These are phyloP conservation scores for Serrognathus titanus DNA, from an alignment of 2,888 invertebrate species.

Conservation along the genomic window DNA sequence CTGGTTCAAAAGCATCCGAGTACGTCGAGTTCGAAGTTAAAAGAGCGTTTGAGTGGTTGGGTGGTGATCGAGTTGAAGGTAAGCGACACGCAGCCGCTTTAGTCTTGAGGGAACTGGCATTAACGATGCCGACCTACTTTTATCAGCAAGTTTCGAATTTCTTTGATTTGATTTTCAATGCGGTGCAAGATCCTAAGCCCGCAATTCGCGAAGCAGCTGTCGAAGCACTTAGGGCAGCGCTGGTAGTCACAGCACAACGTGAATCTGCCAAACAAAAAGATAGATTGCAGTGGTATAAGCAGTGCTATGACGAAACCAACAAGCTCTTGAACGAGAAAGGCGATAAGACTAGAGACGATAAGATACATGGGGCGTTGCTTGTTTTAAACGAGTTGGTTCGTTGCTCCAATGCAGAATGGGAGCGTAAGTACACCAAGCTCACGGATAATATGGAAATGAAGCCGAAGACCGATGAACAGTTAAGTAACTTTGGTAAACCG, in stretches of 20 bases:
- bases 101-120: constrained; percentile 87
- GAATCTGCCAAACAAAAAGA: constrained; percentile 92
- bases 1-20: constrained; percentile 91
- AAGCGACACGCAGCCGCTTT: constrained; percentile 90
- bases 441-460: constrained; percentile 52
- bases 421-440: constrained; percentile 71
- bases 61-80: constrained; percentile 85
- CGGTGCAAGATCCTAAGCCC: constrained; percentile 86
- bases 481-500: constrained; percentile 41
- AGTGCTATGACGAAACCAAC: constrained; percentile 88
- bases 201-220: constrained; percentile 90
- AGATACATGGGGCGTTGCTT: constrained; percentile 87
- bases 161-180: constrained; percentile 90
- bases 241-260: constrained; percentile 92
- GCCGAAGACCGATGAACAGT: constrained; percentile 33
- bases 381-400: constrained; percentile 91
- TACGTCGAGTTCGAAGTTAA: constrained; percentile 98
- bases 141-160: constrained; percentile 91
- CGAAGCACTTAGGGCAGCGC: constrained; percentile 89
- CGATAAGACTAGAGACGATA: constrained; percentile 81
- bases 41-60: constrained; percentile 92
- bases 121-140: constrained; percentile 95
- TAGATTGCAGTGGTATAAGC: constrained; percentile 87
- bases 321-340: constrained; percentile 72
- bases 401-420: constrained; percentile 86